Evolutionary conservation across 1,140 invertebrate species (phyloP).

Genomic region (Elymnias hypermnestra): DNA sequence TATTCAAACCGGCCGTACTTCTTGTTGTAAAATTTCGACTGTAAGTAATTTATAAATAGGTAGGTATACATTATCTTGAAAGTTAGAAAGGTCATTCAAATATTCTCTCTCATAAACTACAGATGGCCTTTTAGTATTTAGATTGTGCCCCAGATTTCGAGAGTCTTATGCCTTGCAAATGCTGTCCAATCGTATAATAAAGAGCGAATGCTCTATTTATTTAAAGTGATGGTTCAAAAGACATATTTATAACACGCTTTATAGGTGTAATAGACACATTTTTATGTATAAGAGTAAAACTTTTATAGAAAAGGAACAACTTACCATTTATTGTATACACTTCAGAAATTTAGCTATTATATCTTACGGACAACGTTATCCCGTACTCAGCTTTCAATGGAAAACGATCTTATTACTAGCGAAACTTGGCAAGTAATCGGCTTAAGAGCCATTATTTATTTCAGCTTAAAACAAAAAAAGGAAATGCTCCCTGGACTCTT

Average conservation of each 20-base stretch:
- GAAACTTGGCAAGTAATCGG: conserved; percentile 1
- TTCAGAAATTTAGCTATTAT: background rate
- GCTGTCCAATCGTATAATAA: conserved; percentile 1
- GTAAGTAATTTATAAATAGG: too few relatives aligned
- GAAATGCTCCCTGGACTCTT: background rate
- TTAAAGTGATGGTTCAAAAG: background rate
- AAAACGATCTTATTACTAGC: background rate
- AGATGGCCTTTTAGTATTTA: conserved; percentile 4
- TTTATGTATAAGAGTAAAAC: too few relatives aligned
- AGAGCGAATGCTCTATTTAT: background rate
- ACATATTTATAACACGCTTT: background rate
- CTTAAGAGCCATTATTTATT: conserved; percentile 1
- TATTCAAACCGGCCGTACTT: too few relatives aligned
- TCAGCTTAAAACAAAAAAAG: background rate
- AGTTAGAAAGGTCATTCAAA: background rate
- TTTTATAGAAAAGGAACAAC: too few relatives aligned
- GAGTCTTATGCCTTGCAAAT: conserved; percentile 4
- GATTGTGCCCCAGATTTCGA: conserved; percentile 4
- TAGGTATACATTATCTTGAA: background rate
- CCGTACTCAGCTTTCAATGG: background rate
- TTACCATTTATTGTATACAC: too few relatives aligned
- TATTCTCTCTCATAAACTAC: conserved; percentile 4
- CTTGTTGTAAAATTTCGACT: too few relatives aligned
- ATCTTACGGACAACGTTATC: background rate
- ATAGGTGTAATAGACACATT: too few relatives aligned